Evolutionary conservation across 2,113 vertebrate genomes (phyloP), one percentile per base, ranked within the genome.

Genomic region (Sterrhoptilus dennistouni): DNA sequence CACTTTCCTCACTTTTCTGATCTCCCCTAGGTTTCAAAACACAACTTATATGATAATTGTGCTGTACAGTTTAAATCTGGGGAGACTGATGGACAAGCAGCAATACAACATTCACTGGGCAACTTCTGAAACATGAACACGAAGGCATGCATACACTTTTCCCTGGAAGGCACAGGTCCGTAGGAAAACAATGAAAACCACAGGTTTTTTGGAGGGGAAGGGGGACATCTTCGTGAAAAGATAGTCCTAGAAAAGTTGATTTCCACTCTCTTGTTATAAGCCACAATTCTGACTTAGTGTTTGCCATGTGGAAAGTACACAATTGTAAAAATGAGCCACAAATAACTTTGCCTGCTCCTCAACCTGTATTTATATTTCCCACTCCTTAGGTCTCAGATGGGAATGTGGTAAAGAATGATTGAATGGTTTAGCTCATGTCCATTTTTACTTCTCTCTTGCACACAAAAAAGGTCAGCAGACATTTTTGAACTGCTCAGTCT

Each of bases 131-230:
- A 71, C 3, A 14, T 0, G 1, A 28, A 44, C 16, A 38, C 1
- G 11, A 38, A 79, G 10, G 25, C 1, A 15, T 0, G 0, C 5
- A 33, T 3, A 27, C 1, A 5, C 9, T 24, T 91, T 29, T 70
- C 31, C 25, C 49, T 64, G 54, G 52, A 82, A 91, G 61, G 25
- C 11, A 29, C 2, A 25, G 6, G 4, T 83, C 20, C 16, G 40
- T 27, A 45, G 20, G 33, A 74, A 89, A 86, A 38, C 1, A 36
- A 12, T 6, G 21, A 35, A 68, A 49, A 20, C 1, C 4, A 20
- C 0, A n/a, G 5, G 3, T 3, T 23, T 65, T 60, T 52, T 16
- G 5, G 3, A 13, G 17, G 11, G 5, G 9, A 27, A 7, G 3
- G 8, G 3, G 3, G 8, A 31, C 1, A 5, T 12, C 5, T 38